Conservation (phyloP, 2,888 invertebrate species). For the Slavum lentiscoides region DNA sequence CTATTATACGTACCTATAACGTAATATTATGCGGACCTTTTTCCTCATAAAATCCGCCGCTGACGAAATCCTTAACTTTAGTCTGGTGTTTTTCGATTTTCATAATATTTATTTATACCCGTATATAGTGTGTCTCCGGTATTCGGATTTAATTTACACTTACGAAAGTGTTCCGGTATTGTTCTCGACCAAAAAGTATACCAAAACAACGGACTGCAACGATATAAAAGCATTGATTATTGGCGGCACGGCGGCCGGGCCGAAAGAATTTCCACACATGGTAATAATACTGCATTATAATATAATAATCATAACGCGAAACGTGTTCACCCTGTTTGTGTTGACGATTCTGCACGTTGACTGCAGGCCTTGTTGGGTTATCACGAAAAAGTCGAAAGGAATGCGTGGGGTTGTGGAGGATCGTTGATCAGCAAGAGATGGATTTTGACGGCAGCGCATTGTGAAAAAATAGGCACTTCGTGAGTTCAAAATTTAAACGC, state of each 20-base stretch:
- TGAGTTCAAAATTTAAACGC: not conserved
- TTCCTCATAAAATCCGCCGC: too few relatives aligned
- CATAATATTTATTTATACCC: too few relatives aligned
- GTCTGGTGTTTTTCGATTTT: too few relatives aligned
- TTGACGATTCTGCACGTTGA: too few relatives aligned
- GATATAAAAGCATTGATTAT: conserved; percentile 23
- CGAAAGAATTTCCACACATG: conserved; percentile 53
- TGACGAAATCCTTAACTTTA: too few relatives aligned
- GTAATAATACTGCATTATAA: not conserved
- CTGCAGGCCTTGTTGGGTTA: conserved; percentile 25
- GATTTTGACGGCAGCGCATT: conserved; percentile 35
- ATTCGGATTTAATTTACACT: conserved; percentile 29
- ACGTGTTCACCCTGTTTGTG: too few relatives aligned
- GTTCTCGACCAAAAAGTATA: too few relatives aligned
- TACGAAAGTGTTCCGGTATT: not conserved
- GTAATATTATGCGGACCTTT: too few relatives aligned
- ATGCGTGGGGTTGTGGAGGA: conserved; percentile 30
- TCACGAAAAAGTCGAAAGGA: not conserved
- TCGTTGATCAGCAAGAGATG: conserved; percentile 24
- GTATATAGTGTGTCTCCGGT: conserved; percentile 10
- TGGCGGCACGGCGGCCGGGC: conserved; percentile 8
- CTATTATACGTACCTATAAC: too few relatives aligned
- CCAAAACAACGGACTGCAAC: not conserved
- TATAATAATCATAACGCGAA: not conserved
- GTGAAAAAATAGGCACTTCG: conserved; percentile 14